These are phyloP conservation scores for Muricea muricata DNA, from an alignment of 92 coral and sea anemone species.

Conservation along the genomic window DNA sequence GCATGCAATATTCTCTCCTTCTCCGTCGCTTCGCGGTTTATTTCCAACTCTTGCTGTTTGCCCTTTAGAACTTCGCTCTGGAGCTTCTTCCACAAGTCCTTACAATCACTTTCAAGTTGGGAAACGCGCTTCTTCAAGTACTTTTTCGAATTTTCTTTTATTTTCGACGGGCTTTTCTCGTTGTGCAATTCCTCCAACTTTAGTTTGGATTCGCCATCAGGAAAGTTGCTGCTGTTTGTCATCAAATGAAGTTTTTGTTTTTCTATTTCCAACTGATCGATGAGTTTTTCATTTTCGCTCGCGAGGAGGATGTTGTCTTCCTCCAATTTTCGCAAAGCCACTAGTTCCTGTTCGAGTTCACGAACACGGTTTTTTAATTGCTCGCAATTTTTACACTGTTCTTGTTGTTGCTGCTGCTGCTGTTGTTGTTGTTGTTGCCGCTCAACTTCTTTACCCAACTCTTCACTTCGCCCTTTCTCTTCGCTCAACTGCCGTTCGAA, in stretches of 20 bases:
- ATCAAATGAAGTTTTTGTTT: conserved; percentile 71
- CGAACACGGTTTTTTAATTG: neutral
- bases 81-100: conserved; percentile 24
- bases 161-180: conserved; percentile 25
- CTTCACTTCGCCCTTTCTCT: conserved; percentile 24
- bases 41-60: conserved; percentile 28
- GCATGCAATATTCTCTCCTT: conserved; percentile 14
- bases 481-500: conserved; percentile 66
- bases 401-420: conserved; percentile 33
- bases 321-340: conserved; percentile 54
- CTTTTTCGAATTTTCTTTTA: conserved; percentile 31
- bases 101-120: conserved; percentile 34
- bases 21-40: conserved; percentile 28
- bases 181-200: conserved; percentile 23
- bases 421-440: conserved; percentile 46
- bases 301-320: conserved; percentile 59
- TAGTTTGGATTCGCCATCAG: conserved; percentile 22
- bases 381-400: conserved; percentile 15
- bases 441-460: conserved; percentile 52
- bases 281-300: conserved; percentile 77
- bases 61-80: conserved; percentile 24
- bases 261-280: conserved; percentile 63
- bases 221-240: conserved; percentile 19
- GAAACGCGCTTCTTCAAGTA: conserved; percentile 22
- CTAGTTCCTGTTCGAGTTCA: conserved; percentile 54